Base-by-base conservation (phyloP, 2,797 vertebrate species). In the Sebastes steindachneri region DNA sequence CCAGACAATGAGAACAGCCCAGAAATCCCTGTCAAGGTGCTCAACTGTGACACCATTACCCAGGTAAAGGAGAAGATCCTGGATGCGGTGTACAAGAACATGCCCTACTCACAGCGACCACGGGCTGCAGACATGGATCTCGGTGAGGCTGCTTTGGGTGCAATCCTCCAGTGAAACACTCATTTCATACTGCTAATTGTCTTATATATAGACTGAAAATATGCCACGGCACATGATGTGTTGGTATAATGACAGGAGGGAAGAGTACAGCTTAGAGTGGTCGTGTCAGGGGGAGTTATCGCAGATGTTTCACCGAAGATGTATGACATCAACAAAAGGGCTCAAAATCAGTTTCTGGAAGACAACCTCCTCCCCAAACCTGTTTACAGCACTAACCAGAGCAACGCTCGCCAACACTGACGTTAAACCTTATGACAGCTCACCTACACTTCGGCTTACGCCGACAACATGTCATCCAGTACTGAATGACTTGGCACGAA, bases 41-140 rank as follows among this genome's bases (percentile, higher is more conserved):
- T 99, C 59, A 99, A 99, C 96, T 99, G 98, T 25, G 98, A 99
- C 93, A 99, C 98, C 86, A 97, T 99, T 91, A 99, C 97, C 2
- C 98, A 99, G 68, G 98, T 98, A 80, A 99, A 99, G 91, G 98
- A 99, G 94, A 99, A 99, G 96, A 99, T 99, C 87, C 96, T 99
- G 3, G 98, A 99, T 4, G 97, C 98, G 0, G 96, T 99, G 4
- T 99, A 99, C 83, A 99, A 99, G 93, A 99, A 99, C 1, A 98
- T 98, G 86, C 97, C 98, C 0, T 99, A 96, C 80, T 99, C 98
- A 5, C 97, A 98, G 91, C 92, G 98, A 64, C 98, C 98, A 0
- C 93, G 97, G 74, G 98, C 98, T 10, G 95, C 97, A 1, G 98
- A 99, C 94, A 99, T 99, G 98, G 98, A 99, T 89, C 92, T 99